These are phyloP conservation scores for Rotaria magnacalcarata DNA, from an alignment of 2,888 invertebrate genomes.

Conservation along the genomic window DNA sequence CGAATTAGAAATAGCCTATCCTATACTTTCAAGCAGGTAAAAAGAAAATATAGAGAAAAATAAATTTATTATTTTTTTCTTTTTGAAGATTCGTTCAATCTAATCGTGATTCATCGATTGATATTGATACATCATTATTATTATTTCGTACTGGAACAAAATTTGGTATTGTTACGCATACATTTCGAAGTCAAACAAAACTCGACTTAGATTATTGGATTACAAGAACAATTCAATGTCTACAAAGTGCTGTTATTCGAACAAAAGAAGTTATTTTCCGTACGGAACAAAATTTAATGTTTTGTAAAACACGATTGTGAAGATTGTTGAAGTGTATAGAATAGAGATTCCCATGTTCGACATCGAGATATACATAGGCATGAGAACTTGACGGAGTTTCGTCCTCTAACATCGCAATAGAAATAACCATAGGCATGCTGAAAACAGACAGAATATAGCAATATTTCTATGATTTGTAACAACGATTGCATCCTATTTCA, in stretches of 20 bases:
- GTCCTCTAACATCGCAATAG: too few species aligned
- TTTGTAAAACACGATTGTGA: too few species aligned
- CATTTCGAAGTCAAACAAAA: constrained; percentile 17
- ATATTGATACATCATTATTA: constrained; percentile 17
- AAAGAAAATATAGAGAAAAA: too few species aligned
- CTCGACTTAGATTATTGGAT: not conserved
- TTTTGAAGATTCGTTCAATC: not conserved
- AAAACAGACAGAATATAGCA: too few species aligned
- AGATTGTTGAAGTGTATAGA: too few species aligned
- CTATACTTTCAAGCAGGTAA: constrained; percentile 10
- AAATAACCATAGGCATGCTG: too few species aligned
- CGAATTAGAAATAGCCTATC: not conserved
- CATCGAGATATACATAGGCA: too few species aligned
- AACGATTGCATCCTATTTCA: too few species aligned
- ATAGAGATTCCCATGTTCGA: too few species aligned
- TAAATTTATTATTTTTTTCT: too few species aligned
- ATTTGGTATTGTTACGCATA: not conserved
- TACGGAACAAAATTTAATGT: not conserved
- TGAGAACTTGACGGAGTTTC: too few species aligned
- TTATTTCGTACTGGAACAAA: constrained; percentile 15
- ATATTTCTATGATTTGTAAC: too few species aligned
- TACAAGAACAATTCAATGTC: not conserved
- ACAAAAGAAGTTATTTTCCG: constrained; percentile 5
- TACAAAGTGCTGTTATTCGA: not conserved
- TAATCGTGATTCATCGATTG: not conserved